A percentile compares a stretch with the other conserved stretches of the same genome.
These are phyloP conservation scores for Caradrina clavipalpis DNA, from an alignment of 2,888 invertebrate genomes.

Conservation along the genomic window DNA sequence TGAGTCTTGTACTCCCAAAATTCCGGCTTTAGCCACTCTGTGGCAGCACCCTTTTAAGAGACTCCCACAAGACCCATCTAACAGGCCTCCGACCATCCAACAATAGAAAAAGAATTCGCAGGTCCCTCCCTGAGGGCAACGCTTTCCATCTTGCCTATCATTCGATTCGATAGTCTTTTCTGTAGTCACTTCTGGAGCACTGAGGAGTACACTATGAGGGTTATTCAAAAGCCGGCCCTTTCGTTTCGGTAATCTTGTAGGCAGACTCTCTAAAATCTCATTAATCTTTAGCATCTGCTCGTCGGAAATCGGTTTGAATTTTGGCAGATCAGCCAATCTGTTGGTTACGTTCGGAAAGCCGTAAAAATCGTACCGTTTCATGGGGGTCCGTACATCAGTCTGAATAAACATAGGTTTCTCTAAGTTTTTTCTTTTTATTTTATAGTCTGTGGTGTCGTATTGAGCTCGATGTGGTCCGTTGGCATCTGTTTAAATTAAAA, in stretches of 20 bases:
- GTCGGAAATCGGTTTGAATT: slow-evolving; percentile 86
- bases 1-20: slow-evolving; percentile 92
- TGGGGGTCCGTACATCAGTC: slow-evolving; percentile 69
- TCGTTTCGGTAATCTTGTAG: slow-evolving; percentile 68
- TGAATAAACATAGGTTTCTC: slow-evolving; percentile 87
- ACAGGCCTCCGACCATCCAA: slow-evolving; percentile 97
- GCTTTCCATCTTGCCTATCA: slow-evolving; percentile 85
- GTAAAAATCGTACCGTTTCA: slow-evolving; percentile 76
- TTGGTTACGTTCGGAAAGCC: slow-evolving; percentile 78
- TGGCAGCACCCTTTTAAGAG: slow-evolving; percentile 97
- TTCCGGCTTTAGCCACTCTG: slow-evolving; percentile 93
- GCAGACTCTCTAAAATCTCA: slow-evolving; percentile 80
- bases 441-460: slow-evolving; percentile 69
- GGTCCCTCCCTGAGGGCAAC: slow-evolving; percentile 94
- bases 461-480: slow-evolving; percentile 87
- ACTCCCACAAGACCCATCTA: slow-evolving; percentile 96
- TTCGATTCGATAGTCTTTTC: slow-evolving; percentile 53
- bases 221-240: slow-evolving; percentile 75
- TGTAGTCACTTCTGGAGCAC: slow-evolving; percentile 41
- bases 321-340: slow-evolving; percentile 75
- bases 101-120: slow-evolving; percentile 98
- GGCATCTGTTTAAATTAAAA: slow-evolving; percentile 85
- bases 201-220: slow-evolving; percentile 18
- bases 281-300: slow-evolving; percentile 83
- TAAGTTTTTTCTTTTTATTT: slow-evolving; percentile 69